A percentile compares a stretch with the other conserved stretches of the same genome.
phyloP scores from a whole-genome alignment of 1,140 invertebrate species.

The Caenorhabditis inopinata region DNA sequence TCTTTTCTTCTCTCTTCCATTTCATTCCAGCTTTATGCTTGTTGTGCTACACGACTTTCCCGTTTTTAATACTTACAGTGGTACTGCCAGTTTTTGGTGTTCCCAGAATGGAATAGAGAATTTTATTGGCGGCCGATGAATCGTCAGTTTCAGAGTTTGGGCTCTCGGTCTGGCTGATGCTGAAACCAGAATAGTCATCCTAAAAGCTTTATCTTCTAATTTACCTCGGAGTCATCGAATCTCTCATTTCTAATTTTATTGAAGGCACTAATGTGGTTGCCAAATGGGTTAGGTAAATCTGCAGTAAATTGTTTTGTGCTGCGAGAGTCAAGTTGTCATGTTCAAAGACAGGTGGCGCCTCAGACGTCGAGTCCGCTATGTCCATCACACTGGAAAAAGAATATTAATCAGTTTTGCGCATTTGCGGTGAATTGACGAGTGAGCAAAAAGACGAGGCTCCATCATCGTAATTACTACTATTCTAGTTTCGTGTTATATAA shows the following conservation, averaged over 20 bases:
- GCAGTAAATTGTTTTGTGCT: neutral
- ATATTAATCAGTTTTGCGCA: neutral
- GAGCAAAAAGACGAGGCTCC: neutral
- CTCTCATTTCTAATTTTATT: neutral
- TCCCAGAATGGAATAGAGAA: neutral
- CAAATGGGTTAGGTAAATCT: constrained; percentile 9
- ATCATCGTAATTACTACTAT: too few relatives aligned
- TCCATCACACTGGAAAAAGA: neutral
- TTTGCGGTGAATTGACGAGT: neutral
- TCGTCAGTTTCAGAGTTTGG: constrained; percentile 15
- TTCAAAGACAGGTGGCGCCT: constrained; percentile 15
- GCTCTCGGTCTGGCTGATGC: neutral
- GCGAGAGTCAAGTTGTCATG: neutral
- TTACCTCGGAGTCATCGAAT: neutral
- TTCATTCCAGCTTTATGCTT: neutral
- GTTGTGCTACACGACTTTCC: neutral
- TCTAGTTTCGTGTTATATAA: too few relatives aligned
- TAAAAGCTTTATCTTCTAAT: neutral
- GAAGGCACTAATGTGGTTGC: neutral
- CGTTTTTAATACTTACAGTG: neutral
- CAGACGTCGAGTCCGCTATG: constrained; percentile 8
- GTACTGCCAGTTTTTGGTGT: neutral
- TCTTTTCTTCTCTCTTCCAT: neutral
- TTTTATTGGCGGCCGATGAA: neutral
- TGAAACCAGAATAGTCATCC: neutral